These are phyloP conservation scores for Macaca nemestrina DNA, from an alignment of 2,113 vertebrate genomes.

Conservation along the genomic window DNA sequence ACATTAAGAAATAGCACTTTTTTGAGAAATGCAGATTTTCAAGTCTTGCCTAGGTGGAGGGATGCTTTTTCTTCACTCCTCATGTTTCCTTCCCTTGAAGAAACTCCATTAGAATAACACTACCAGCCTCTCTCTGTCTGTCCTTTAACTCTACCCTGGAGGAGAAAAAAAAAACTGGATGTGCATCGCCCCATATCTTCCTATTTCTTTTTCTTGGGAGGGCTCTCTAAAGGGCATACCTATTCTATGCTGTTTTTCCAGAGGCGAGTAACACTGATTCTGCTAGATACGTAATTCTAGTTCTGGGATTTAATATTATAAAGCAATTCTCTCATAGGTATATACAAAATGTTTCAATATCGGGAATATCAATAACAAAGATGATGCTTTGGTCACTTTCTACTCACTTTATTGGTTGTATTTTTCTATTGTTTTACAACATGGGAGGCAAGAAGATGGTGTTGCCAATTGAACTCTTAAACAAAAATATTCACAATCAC, in stretches of 20 bases:
- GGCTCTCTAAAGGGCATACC: neutral
- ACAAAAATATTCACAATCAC: neutral
- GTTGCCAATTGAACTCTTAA: neutral
- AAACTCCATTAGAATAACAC: neutral
- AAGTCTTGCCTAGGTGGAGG: neutral
- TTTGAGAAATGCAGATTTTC: neutral
- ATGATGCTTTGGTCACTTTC: neutral
- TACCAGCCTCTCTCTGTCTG: neutral
- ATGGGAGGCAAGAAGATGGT: neutral
- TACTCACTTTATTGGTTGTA: neutral
- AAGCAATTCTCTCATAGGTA: neutral
- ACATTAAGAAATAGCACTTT: neutral
- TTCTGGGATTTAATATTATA: neutral
- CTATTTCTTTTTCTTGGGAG: neutral
- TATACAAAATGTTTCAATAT: neutral
- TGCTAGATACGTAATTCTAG: neutral
- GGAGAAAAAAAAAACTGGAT: neutral
- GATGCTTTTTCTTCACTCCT: neutral
- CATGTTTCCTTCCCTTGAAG: neutral
- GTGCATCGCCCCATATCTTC: neutral
- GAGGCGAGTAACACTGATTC: neutral
- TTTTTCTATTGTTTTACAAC: neutral
- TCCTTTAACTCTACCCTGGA: neutral
- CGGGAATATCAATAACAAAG: neutral
- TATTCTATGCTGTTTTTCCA: neutral